Evolutionary conservation across 1,140 invertebrate species (phyloP).

Genomic region (Centruroides vittatus): DNA sequence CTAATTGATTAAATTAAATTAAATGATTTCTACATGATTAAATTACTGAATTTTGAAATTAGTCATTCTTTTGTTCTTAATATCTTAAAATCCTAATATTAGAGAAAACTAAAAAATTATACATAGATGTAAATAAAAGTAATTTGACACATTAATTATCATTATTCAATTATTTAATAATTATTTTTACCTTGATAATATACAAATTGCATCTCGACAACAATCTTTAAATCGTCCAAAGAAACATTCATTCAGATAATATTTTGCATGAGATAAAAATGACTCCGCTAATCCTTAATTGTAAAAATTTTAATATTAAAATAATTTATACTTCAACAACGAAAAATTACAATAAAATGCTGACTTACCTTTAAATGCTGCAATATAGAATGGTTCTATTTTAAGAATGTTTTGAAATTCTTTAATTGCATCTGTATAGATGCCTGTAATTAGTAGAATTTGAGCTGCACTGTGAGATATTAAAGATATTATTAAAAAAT

Average conservation of each 20-base stretch:
- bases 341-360: not conserved
- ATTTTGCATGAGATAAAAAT: conserved; percentile 3
- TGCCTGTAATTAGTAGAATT: conserved; percentile 55
- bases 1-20: too few species aligned
- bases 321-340: not conserved
- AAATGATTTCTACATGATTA: too few species aligned
- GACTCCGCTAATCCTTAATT: conserved; percentile 42
- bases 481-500: not conserved
- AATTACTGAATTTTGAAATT: too few species aligned
- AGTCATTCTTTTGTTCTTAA: too few species aligned
- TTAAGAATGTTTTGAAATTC: conserved; percentile 52
- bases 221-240: conserved; percentile 47
- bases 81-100: too few species aligned
- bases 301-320: not conserved
- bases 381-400: conserved; percentile 45
- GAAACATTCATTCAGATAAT: conserved; percentile 36
- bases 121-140: too few species aligned
- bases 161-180: too few species aligned
- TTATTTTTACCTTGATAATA: conserved; percentile 35
- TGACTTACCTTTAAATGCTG: conserved; percentile 45
- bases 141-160: too few species aligned
- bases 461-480: conserved; percentile 41
- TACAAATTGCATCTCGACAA: conserved; percentile 48
- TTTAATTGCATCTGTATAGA: conserved; percentile 49
- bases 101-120: too few species aligned